Base-by-base conservation (phyloP, 2,888 invertebrate genomes). In the Ectemnius continuus region DNA sequence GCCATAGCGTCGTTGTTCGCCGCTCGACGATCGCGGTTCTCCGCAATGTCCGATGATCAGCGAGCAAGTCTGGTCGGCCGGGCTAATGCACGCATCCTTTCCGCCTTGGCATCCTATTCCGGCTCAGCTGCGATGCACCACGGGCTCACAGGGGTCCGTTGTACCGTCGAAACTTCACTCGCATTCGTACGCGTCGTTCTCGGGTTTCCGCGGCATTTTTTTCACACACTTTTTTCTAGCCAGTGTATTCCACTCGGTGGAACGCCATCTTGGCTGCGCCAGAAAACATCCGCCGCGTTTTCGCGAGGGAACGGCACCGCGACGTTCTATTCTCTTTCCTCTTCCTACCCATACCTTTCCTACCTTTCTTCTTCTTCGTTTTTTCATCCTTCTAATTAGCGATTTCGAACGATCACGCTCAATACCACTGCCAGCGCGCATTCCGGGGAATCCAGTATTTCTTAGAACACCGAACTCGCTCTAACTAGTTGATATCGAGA, bases 1-100 rank as follows among this genome's bases (percentile, higher is more conserved):
- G 89, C 89, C 89, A 89, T 89, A 88, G 89, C 88, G 88, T 89
- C 89, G 86, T 85, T 86, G 84, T 85, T 85, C 85, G 79, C 79
- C 81, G 80, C 79, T 83, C 77, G 78, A 69, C 82, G 71, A 75
- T 73, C 75, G 70, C 75, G 81, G 76, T 75, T 83, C 80, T 81
- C 76, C 79, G 78, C 72, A 78, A 83, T 78, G 79, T 67, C 73
- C 78, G 72, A 69, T 71, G 77, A 76, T 73, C 75, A 77, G 73
- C 79, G 67, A 79, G 65, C 78, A 67, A 80, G 70, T 75, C 73
- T 83, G 76, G 70, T 61, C 72, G 67, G 72, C 64, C 75, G 70
- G 61, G 75, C 75, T 75, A 80, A 75, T 77, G 65, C 73, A 62
- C 70, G 67, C 74, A 70, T 75, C 69, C 36, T 77, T 68, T 76